Base-by-base conservation (phyloP, 2,888 invertebrate genomes). In the Neelides folsomi region DNA sequence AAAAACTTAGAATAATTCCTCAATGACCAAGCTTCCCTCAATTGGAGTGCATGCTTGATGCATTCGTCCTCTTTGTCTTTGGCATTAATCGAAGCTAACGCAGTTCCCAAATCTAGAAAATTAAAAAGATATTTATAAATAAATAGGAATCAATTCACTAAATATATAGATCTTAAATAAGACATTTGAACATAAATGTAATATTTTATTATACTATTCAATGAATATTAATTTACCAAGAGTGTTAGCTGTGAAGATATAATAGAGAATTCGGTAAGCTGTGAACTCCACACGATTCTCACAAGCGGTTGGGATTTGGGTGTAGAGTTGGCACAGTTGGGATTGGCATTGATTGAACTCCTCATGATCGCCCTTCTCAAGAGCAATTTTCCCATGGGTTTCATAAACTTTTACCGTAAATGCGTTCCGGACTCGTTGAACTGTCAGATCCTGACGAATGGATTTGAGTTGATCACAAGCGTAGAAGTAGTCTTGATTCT, bases 271-370 rank as follows among this genome's bases (percentile, higher is more conserved):
- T 65, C 95, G 69, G 72, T 99, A 99, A 48, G 94, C 93, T 48
- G 85, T 84, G 72, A 99, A 99, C 73, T 99, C 98, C 59, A 84
- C 78, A 57, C 80, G 77, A 75, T 94, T 87, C 46, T 74, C 75
- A 55, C 77, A 77, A 15, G 66, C 60, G 8, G 63, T 57, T 18
- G 63, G 57, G 35, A 66, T 59, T 19, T 80, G 76, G 35, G 81
- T 82, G 71, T 98, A 98, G 35, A 99, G 77, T 79, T 89, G 86
- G 75, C 89, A 89, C 49, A 99, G 76, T 73, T 99, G 98, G 12
- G 94, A 93, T 74, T 98, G 98, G 70, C 98, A 99, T 72, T 98
- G 97, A 76, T 99, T 99, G 70, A 97, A 98, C 71, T 99, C 98
- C 69, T 94, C 95, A 70, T 94, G 93, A 70, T 98, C 98, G 49